Conservation (phyloP, 2,888 invertebrate species). For the Hypolimnas misippus region DNA sequence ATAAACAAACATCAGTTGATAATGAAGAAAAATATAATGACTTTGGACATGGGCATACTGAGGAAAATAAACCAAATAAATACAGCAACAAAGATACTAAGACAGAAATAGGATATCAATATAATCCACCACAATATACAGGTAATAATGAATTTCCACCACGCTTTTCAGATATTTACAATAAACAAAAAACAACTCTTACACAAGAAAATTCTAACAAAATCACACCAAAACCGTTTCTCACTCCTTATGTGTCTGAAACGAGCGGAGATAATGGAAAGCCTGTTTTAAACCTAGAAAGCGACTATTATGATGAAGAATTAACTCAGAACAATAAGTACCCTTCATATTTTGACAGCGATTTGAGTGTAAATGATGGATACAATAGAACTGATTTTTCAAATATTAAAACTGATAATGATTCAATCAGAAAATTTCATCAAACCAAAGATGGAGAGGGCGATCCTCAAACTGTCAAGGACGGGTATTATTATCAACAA, state of each 20-base stretch:
- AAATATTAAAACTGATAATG: not conserved
- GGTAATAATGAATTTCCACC: slow-evolving; percentile 27
- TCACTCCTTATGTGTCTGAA: slow-evolving; percentile 47
- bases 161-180: slow-evolving; percentile 13
- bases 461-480: not conserved
- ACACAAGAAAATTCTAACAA: slow-evolving; percentile 35
- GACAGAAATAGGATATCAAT: slow-evolving; percentile 46
- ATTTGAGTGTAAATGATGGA: not conserved
- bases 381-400: not conserved
- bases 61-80: not conserved
- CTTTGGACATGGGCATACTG: not conserved
- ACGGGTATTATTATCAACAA: not conserved
- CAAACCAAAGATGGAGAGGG: not conserved
- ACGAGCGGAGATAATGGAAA: slow-evolving; percentile 32
- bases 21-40: not conserved
- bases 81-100: not conserved
- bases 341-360: not conserved
- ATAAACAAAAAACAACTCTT: slow-evolving; percentile 38
- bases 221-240: slow-evolving; percentile 45
- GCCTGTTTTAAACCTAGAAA: not conserved
- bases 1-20: not conserved
- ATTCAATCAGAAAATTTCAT: not conserved
- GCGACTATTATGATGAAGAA: not conserved
- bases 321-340: not conserved
- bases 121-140: slow-evolving; percentile 43